Evolutionary conservation across 1,140 invertebrate species (phyloP).

Genomic region (Onthophagus taurus): DNA sequence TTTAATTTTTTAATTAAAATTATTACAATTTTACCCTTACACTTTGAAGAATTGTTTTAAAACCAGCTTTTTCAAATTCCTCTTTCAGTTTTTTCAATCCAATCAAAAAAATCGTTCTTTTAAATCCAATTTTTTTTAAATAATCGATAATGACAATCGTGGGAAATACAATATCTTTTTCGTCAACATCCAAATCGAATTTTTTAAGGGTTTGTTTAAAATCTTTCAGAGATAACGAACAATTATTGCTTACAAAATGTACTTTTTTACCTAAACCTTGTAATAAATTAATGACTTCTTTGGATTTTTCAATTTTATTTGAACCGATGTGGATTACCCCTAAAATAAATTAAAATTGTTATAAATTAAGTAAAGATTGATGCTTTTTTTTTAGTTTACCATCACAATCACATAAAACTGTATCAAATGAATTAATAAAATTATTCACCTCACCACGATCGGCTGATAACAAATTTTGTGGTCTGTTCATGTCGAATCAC

Average conservation of each 20-base stretch:
- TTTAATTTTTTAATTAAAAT: too few relatives aligned
- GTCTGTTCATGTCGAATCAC: too few relatives aligned
- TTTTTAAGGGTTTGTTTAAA: slow-evolving; percentile 17
- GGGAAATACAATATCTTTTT: slow-evolving; percentile 20
- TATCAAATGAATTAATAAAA: not conserved
- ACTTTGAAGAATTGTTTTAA: slow-evolving; percentile 8
- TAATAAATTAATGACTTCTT: too few relatives aligned
- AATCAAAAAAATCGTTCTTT: slow-evolving; percentile 25
- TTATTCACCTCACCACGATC: not conserved
- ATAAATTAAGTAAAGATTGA: too few relatives aligned
- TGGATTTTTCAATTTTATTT: slow-evolving; percentile 15
- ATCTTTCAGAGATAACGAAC: slow-evolving; percentile 11
- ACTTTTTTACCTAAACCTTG: too few relatives aligned
- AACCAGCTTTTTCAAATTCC: slow-evolving; percentile 23
- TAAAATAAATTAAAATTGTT: not conserved
- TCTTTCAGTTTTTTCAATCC: slow-evolving; percentile 18
- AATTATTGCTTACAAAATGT: slow-evolving; percentile 31
- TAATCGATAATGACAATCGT: slow-evolving; percentile 19
- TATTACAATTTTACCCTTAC: too few relatives aligned
- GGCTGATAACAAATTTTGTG: too few relatives aligned
- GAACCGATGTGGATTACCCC: not conserved
- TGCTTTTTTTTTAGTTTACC: not conserved
- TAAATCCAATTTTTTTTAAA: slow-evolving; percentile 25
- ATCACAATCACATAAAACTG: not conserved
- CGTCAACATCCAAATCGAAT: slow-evolving; percentile 14